Conservation (phyloP, 2,113 vertebrate species). For the Atlantisia rogersi region DNA sequence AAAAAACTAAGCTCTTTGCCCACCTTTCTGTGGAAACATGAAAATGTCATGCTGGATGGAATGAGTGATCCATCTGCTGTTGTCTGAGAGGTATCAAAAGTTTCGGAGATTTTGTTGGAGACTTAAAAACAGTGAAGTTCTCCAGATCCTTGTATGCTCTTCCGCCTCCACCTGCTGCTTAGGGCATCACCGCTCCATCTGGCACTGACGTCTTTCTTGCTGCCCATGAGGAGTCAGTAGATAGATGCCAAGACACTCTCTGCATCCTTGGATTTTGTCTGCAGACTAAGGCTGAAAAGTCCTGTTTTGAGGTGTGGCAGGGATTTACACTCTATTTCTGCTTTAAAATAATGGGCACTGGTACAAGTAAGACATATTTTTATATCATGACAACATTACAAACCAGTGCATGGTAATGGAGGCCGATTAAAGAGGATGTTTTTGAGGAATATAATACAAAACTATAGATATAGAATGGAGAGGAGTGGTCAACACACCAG, state of each 20-base stretch:
- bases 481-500: too few relatives aligned
- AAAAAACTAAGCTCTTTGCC: not conserved
- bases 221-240: not conserved
- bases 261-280: not conserved
- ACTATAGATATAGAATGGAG: too few relatives aligned
- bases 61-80: not conserved
- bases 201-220: not conserved
- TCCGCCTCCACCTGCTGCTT: not conserved
- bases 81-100: not conserved
- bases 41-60: not conserved
- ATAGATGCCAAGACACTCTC: fast-evolving
- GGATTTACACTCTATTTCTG: not conserved
- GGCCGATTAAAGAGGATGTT: not conserved
- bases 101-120: not conserved
- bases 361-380: not conserved
- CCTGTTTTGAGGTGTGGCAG: not conserved
- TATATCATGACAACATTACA: not conserved
- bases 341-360: not conserved
- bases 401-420: not conserved
- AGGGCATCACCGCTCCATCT: not conserved
- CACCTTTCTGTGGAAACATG: not conserved
- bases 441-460: not conserved
- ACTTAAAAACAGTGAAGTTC: not conserved
- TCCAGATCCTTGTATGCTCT: not conserved
- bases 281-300: not conserved